Evolutionary conservation across 2,888 invertebrate species (phyloP).

Genomic region (Tipula helvola): DNA sequence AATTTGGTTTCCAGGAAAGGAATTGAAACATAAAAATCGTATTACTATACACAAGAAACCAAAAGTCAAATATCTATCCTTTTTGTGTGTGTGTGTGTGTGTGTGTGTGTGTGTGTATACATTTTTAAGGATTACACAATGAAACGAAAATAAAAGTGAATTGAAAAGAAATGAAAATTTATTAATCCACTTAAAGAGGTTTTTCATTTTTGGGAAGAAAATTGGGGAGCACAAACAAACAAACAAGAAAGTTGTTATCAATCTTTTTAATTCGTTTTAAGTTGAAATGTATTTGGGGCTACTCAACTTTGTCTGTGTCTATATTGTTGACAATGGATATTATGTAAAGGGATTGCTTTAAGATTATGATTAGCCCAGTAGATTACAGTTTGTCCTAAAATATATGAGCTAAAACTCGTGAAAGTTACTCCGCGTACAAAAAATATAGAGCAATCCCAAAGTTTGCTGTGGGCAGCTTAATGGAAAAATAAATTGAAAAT

Average conservation of each 20-base stretch:
- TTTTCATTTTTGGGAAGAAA: neutral
- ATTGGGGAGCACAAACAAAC: neutral
- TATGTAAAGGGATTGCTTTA: neutral
- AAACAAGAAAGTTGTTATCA: neutral
- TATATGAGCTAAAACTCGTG: too few relatives aligned
- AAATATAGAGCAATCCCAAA: too few relatives aligned
- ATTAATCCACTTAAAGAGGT: constrained; percentile 4
- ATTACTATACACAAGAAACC: neutral
- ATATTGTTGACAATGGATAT: neutral
- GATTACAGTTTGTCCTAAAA: too few relatives aligned
- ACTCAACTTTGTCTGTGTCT: neutral
- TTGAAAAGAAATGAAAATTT: neutral
- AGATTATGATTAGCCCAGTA: too few relatives aligned
- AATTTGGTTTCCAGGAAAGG: neutral
- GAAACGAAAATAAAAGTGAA: neutral
- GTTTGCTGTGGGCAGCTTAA: too few relatives aligned
- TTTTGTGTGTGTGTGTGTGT: neutral
- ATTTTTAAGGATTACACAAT: neutral
- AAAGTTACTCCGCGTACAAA: too few relatives aligned
- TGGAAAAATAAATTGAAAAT: too few relatives aligned
- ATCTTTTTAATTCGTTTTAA: neutral
- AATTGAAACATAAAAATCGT: constrained; percentile 1
- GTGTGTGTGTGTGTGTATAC: neutral
- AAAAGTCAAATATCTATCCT: neutral
- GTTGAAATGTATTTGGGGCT: neutral